These are phyloP conservation scores for Latrodectus geometricus DNA, from an alignment of 1,140 invertebrate genomes.

Conservation along the genomic window DNA sequence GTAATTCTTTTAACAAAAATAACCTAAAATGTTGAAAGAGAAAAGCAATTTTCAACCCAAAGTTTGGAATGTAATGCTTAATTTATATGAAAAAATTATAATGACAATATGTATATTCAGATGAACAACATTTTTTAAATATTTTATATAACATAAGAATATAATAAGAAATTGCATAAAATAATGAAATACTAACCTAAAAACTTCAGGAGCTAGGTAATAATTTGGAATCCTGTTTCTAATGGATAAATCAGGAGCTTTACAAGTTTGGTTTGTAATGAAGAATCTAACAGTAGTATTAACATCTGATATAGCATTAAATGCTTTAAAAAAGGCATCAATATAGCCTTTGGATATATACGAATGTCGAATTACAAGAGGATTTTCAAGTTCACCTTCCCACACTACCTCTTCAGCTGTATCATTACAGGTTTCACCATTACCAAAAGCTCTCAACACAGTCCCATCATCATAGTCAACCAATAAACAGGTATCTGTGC, in stretches of 20 bases:
- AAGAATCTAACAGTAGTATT: slow-evolving; percentile 61
- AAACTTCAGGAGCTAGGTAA: slow-evolving; percentile 47
- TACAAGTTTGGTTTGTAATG: slow-evolving; percentile 66
- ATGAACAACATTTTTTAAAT: too few species aligned
- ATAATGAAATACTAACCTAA: slow-evolving; percentile 34
- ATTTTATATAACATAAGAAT: too few species aligned
- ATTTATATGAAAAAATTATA: too few species aligned
- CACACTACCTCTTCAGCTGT: slow-evolving; percentile 58
- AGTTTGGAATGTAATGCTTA: too few species aligned
- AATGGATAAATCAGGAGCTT: slow-evolving; percentile 67
- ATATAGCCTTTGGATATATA: slow-evolving; percentile 66
- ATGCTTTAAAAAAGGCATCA: slow-evolving; percentile 64
- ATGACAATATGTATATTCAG: too few species aligned
- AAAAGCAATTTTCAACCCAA: too few species aligned
- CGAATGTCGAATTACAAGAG: slow-evolving; percentile 63
- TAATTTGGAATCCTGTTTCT: slow-evolving; percentile 60
- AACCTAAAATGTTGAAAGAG: too few species aligned
- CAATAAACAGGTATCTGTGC: slow-evolving; percentile 68
- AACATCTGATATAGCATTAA: slow-evolving; percentile 66
- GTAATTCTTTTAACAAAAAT: too few species aligned
- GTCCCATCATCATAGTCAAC: slow-evolving; percentile 68
- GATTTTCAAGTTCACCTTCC: slow-evolving; percentile 60
- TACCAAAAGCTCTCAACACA: slow-evolving; percentile 51
- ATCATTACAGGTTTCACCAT: slow-evolving; percentile 58
- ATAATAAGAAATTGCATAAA: background rate